Base-by-base conservation (phyloP, 1,140 invertebrate genomes). In the Tetramorium simillimum region DNA sequence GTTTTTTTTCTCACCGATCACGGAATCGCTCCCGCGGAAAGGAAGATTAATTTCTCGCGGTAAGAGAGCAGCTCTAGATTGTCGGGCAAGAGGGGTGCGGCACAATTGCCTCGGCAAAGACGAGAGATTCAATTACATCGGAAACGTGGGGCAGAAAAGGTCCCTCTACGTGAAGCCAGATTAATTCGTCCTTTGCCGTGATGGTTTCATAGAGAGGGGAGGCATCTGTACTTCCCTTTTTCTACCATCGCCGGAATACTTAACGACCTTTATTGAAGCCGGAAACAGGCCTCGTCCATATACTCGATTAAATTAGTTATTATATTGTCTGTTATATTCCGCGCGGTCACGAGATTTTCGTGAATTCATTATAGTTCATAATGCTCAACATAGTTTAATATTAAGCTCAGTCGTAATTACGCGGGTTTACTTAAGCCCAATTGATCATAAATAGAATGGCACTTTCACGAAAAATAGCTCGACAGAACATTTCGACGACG, bases 81-180 rank as follows among this genome's bases (percentile, higher is more conserved):
- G 75, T 88, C 70, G 58, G 58, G 84, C 12, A 16, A 60, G 60
- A 58, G 51, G 51, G 65, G 85, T 78, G 73, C 46, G 84, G 91
- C 82, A 90, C 88, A 91, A 92, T 92, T 92, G 90, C 90, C 90
- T 86, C 67, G 88, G 90, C 86, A 91, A 89, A 90, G 90, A 90
- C 88, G 88, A 90, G 90, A 92, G 91, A 92, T 92, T 92, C 91
- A 91, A 92, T 92, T 92, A 92, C 90, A 90, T 92, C 88, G 90
- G 88, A 91, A 92, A 92, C 89, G 90, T 85, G 84, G 88, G 85
- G 87, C 84, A 89, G 88, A 87, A 90, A 80, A 85, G 86, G 84
- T 82, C 75, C 76, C 72, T 77, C 86, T 86, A 78, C 80, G 86
- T 67, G 86, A 90, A 91, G 90, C 86, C 91, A 90, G 90, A 92